A percentile compares a stretch with the other conserved stretches of the same genome.
These are phyloP conservation scores for Cyanocitta stelleri DNA, from an alignment of 2,113 vertebrate species.

Conservation along the genomic window DNA sequence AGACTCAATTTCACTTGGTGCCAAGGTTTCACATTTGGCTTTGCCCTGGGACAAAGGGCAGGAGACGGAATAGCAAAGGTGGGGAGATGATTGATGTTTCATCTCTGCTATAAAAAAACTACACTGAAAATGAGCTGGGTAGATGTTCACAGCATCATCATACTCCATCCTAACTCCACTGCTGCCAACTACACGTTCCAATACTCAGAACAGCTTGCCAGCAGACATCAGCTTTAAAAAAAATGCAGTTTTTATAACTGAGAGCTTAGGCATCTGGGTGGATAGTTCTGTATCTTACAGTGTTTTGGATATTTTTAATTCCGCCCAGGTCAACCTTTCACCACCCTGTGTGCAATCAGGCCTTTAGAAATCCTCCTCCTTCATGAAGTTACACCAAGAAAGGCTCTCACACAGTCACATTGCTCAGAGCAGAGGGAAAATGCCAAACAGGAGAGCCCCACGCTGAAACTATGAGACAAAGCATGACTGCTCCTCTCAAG, in stretches of 20 bases:
- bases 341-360: not conserved
- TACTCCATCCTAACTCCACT: not conserved
- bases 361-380: not conserved
- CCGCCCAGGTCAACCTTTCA: not conserved
- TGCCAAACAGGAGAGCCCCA: not conserved
- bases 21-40: not conserved
- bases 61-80: not conserved
- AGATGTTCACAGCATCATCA: not conserved
- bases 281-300: not conserved
- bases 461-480: rapidly evolving
- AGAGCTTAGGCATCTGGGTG: not conserved
- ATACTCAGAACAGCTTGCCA: not conserved
- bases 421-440: not conserved
- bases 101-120: not conserved
- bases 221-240: not conserved
- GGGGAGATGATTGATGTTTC: not conserved
- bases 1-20: not conserved
- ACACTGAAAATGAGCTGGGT: not conserved
- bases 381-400: not conserved
- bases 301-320: not conserved
- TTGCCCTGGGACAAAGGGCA: not conserved
- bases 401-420: not conserved
- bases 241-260: not conserved
- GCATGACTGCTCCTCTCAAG: not conserved
- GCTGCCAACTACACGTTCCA: not conserved